Conservation (phyloP, 2,113 vertebrate genomes). For the Phocoena sinus region DNA sequence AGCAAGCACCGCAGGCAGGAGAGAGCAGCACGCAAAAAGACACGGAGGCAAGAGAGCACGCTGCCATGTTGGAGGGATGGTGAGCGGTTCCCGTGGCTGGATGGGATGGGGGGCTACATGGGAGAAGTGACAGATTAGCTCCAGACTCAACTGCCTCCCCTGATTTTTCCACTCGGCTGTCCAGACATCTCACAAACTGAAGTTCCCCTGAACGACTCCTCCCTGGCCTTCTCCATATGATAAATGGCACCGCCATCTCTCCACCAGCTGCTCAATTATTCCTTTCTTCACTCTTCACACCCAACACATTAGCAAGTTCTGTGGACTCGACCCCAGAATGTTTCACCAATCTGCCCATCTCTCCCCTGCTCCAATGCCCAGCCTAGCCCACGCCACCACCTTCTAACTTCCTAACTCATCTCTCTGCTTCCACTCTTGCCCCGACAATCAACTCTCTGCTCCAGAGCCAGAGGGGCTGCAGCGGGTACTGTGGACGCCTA, state of each 20-base stretch:
- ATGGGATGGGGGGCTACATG: accelerated
- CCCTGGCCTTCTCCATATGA: not conserved
- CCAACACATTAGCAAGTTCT: not conserved
- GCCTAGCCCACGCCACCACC: not conserved
- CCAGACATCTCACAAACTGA: not conserved
- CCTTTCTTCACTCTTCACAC: not conserved
- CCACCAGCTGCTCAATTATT: not conserved
- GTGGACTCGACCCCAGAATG: not conserved
- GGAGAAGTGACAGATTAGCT: not conserved
- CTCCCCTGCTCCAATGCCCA: not conserved
- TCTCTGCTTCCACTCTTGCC: not conserved
- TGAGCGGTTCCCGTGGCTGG: not conserved
- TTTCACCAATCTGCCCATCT: not conserved
- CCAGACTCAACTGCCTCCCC: not conserved
- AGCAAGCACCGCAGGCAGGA: not conserved
- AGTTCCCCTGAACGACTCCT: not conserved
- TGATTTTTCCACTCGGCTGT: not conserved
- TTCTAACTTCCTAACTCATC: not conserved
- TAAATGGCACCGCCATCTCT: not conserved
- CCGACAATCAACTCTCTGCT: not conserved
- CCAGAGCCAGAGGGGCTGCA: not conserved
- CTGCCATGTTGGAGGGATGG: not conserved
- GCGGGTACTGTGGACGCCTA: not conserved
- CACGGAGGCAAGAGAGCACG: not conserved
- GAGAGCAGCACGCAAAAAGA: not conserved